Evolutionary conservation across 1,140 invertebrate species (phyloP).

Genomic region (Drosophila bipectinata): DNA sequence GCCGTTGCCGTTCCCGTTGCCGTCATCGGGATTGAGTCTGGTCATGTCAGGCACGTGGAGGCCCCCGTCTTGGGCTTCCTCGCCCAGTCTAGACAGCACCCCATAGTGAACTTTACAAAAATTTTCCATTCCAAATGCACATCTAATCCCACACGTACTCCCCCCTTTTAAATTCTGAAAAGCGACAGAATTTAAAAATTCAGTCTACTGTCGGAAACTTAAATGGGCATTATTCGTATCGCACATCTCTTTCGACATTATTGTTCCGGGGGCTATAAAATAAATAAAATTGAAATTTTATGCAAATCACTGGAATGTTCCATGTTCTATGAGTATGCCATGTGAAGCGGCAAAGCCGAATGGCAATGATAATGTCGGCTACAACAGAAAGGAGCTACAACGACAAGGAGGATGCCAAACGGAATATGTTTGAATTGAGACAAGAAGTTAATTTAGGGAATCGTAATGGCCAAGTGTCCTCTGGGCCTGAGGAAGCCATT

Average conservation of each 20-base stretch:
- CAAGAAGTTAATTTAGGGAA: constrained; percentile 37
- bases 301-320: constrained; percentile 59
- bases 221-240: constrained; percentile 38
- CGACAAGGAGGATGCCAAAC: constrained; percentile 4
- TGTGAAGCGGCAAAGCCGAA: constrained; percentile 35
- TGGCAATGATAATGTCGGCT: constrained; percentile 43
- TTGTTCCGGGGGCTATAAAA: constrained; percentile 67
- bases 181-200: constrained; percentile 9
- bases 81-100: constrained; percentile 49
- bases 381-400: constrained; percentile 5
- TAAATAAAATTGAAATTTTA: constrained; percentile 81
- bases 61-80: constrained; percentile 12
- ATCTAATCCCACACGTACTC: neutral
- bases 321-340: constrained; percentile 18
- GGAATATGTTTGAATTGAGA: constrained; percentile 61
- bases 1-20: neutral
- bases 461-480: constrained; percentile 24
- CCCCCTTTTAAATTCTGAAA: constrained; percentile 10
- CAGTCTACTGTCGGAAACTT: constrained; percentile 36
- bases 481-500: constrained; percentile 16
- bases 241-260: constrained; percentile 38
- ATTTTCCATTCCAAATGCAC: neutral
- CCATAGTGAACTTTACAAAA: constrained; percentile 1
- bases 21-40: constrained; percentile 45
- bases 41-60: constrained; percentile 60